Conservation (phyloP, 2,113 vertebrate species). For the Aspiorhynchus laticeps region DNA sequence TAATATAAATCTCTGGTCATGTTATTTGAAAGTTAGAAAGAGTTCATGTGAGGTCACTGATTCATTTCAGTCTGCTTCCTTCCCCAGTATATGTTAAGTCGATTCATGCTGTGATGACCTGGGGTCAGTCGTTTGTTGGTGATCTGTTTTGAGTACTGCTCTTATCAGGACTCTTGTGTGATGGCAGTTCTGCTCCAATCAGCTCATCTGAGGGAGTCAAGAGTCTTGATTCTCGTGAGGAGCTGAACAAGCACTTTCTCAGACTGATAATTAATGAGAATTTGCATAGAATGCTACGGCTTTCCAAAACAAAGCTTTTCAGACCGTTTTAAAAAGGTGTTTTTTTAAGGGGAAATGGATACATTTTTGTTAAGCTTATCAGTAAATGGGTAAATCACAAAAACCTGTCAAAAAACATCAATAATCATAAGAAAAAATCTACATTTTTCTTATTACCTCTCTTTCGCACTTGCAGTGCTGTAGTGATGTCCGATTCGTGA, state of each 20-base stretch:
- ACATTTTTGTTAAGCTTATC: neutral
- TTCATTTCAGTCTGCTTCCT: slow-evolving; percentile 12
- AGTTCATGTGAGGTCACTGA: slow-evolving; percentile 5
- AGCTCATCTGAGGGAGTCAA: slow-evolving; percentile 44
- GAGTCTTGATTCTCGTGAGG: slow-evolving; percentile 29
- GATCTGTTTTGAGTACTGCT: slow-evolving; percentile 42
- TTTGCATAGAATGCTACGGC: neutral
- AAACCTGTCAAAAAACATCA: neutral
- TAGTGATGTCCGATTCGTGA: neutral
- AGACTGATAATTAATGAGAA: neutral
- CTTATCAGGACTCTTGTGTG: slow-evolving; percentile 67
- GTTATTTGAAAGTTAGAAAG: neutral
- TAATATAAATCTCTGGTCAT: neutral
- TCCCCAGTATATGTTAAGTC: slow-evolving; percentile 52
- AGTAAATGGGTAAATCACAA: neutral
- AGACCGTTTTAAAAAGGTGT: neutral
- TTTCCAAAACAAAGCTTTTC: slow-evolving; percentile 7
- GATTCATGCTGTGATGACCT: slow-evolving; percentile 70
- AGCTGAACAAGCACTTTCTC: slow-evolving; percentile 24
- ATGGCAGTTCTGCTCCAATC: slow-evolving; percentile 44
- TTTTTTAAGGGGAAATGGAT: neutral
- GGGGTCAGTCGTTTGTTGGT: slow-evolving; percentile 58
- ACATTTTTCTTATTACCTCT: neutral
- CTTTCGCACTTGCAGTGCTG: slow-evolving; percentile 4
- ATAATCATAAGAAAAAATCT: neutral